Evolutionary conservation across 2,113 vertebrate genomes (phyloP), one percentile per base, ranked within the genome.

Genomic region (Verasper variegatus): DNA sequence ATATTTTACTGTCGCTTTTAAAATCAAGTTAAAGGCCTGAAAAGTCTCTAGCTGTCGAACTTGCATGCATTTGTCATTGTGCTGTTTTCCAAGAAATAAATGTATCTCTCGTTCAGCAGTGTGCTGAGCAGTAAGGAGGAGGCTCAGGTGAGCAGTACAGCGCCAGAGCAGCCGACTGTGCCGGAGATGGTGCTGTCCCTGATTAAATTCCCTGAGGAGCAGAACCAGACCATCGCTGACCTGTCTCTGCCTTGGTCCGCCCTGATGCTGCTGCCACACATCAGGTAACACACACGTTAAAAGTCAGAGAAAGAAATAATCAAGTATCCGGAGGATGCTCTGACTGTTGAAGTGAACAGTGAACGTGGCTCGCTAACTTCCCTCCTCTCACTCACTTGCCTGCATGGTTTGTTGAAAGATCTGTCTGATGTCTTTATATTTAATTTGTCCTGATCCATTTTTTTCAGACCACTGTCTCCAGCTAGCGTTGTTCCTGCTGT

Each of bases 221-320:
- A 85, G 21, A 86, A 85, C 8, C 80, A 89, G 45, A 55, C 86
- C 5, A 1, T 94, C 13, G 42, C 81, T 37, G 92, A 96, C 76
- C 95, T 99, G 82, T 95, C 97, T 3, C 92, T 89, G 13, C 88
- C 94, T 0, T 99, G 98, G 98, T 91, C 95, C 6, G 95, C 96
- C 14, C 94, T 99, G 54, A 90, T 99, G 3, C 94, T 99, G 15
- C 94, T 99, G 57, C 97, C 98, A 45, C 98, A 99, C 80, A 81
- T 99, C 86, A 96, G 98, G 98, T 97, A 93, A 59, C 8, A 71
- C 47, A 61, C 54, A 73, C 45, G 68, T 11, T 24, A 24, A 24
- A 24, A 24, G 23, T 24, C 23, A 24, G 3, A 42, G 40, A 12
- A 42, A 40, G 0, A 54, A 21, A 12, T 13, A 21, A 21, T 20